These are phyloP conservation scores for Dendrolimus punctatus DNA, from an alignment of 1,140 invertebrate genomes.

Conservation along the genomic window DNA sequence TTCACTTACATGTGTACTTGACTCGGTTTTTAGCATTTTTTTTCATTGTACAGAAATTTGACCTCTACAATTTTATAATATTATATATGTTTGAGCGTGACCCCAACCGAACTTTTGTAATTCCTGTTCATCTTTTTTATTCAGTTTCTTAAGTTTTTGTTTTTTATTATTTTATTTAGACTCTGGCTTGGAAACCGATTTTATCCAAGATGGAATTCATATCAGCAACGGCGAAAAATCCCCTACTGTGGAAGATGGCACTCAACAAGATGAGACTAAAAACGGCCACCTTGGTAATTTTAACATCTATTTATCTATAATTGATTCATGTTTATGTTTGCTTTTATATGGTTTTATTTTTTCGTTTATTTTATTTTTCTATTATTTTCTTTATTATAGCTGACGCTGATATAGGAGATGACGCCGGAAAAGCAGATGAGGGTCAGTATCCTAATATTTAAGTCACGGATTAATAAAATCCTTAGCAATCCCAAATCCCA, in stretches of 20 bases:
- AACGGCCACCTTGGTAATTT: conserved; percentile 60
- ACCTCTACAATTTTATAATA: background rate
- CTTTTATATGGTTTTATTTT: conserved; percentile 18
- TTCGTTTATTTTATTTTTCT: conserved; percentile 17
- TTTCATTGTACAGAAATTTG: too few relatives aligned
- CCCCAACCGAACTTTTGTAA: background rate
- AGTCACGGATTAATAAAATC: background rate
- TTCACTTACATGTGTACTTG: too few relatives aligned
- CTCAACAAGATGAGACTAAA: conserved; percentile 62
- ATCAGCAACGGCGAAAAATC: conserved; percentile 68
- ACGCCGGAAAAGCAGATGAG: conserved; percentile 37
- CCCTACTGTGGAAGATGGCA: conserved; percentile 64
- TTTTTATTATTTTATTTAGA: conserved; percentile 57
- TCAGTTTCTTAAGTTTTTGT: conserved; percentile 20
- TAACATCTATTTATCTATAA: conserved; percentile 15
- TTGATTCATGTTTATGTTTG: conserved; percentile 27
- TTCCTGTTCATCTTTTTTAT: conserved; percentile 20
- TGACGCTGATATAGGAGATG: conserved; percentile 47
- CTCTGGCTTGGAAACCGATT: conserved; percentile 74
- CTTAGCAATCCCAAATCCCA: background rate
- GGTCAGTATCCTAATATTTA: conserved; percentile 29
- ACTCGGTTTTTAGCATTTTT: too few relatives aligned
- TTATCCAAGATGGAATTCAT: conserved; percentile 72
- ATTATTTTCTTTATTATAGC: conserved; percentile 35
- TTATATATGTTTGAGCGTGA: background rate